These are phyloP conservation scores for Syncerus caffer DNA, from an alignment of 2,797 vertebrate genomes.

Conservation along the genomic window DNA sequence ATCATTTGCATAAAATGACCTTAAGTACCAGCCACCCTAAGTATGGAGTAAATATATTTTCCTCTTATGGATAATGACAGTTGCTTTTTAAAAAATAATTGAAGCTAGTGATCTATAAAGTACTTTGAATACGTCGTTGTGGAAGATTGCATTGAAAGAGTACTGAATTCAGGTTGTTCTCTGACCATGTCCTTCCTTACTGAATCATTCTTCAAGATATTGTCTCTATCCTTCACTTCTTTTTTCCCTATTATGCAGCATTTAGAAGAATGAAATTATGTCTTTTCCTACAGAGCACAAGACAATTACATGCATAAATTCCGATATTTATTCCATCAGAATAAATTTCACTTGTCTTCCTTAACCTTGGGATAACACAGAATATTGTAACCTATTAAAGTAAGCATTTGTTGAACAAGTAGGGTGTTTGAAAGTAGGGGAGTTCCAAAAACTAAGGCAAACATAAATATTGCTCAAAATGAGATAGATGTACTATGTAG, in stretches of 20 bases:
- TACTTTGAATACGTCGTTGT: background rate
- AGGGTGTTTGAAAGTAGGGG: background rate
- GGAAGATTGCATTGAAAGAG: background rate
- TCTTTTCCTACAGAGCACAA: slow-evolving; percentile 10
- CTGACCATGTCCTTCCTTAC: background rate
- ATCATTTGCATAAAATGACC: background rate
- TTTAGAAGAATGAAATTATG: slow-evolving; percentile 30
- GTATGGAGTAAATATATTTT: background rate
- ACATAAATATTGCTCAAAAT: background rate
- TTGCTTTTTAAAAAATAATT: background rate
- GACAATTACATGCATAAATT: background rate
- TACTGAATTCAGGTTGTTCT: background rate
- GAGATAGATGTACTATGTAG: background rate
- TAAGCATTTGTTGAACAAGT: background rate
- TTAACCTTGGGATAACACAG: slow-evolving; percentile 5
- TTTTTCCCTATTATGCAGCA: background rate
- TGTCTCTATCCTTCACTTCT: background rate
- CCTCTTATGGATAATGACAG: background rate
- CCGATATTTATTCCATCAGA: background rate
- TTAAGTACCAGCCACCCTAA: background rate
- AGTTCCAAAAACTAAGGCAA: background rate
- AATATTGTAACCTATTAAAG: background rate
- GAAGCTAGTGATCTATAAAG: background rate
- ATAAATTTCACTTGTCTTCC: slow-evolving; percentile 9
- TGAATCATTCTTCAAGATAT: slow-evolving; percentile 14